Conservation (phyloP, 2,797 vertebrate genomes). For the Chaenodraco wilsoni region DNA sequence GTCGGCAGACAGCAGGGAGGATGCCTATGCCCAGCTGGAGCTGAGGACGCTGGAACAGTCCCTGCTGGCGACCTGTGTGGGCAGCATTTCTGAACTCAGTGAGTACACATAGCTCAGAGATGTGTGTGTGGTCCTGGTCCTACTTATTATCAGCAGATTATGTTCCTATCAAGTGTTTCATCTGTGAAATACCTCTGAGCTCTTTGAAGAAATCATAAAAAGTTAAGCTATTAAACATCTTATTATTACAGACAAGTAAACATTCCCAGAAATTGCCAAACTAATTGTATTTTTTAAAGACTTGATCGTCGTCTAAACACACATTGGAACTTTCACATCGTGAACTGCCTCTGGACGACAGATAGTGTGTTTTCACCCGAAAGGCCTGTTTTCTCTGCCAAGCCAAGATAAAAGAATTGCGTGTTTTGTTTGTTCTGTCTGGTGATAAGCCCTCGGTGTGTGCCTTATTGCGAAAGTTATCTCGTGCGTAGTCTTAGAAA, state of each 20-base stretch:
- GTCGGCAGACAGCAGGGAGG: slow-evolving; percentile 88
- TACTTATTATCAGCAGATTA: slow-evolving; percentile 1
- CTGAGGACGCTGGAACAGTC: slow-evolving; percentile 97
- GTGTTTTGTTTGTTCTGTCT: slow-evolving; percentile 10
- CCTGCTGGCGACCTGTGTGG: slow-evolving; percentile 95
- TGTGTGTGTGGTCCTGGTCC: slow-evolving; percentile 2
- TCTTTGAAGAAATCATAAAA: slow-evolving; percentile 7
- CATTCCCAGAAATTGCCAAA: slow-evolving; percentile 14
- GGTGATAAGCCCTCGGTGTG: slow-evolving; percentile 23
- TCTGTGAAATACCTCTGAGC: not conserved
- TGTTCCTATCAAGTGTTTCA: slow-evolving; percentile 9
- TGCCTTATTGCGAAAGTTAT: slow-evolving; percentile 15
- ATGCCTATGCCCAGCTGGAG: slow-evolving; percentile 95
- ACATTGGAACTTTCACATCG: not conserved
- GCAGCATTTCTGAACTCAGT: slow-evolving; percentile 99
- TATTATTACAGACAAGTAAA: slow-evolving; percentile 3
- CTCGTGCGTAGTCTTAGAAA: slow-evolving; percentile 35
- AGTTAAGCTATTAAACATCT: not conserved
- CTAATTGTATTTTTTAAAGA: not conserved
- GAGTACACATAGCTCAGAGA: slow-evolving; percentile 71
- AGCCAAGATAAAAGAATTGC: slow-evolving; percentile 20
- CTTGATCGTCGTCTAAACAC: slow-evolving; percentile 3
- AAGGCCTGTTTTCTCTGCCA: slow-evolving; percentile 17
- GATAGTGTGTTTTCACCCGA: slow-evolving; percentile 12
- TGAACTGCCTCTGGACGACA: not conserved